Conservation (phyloP, 2,797 vertebrate genomes). For the Saguinus oedipus region DNA sequence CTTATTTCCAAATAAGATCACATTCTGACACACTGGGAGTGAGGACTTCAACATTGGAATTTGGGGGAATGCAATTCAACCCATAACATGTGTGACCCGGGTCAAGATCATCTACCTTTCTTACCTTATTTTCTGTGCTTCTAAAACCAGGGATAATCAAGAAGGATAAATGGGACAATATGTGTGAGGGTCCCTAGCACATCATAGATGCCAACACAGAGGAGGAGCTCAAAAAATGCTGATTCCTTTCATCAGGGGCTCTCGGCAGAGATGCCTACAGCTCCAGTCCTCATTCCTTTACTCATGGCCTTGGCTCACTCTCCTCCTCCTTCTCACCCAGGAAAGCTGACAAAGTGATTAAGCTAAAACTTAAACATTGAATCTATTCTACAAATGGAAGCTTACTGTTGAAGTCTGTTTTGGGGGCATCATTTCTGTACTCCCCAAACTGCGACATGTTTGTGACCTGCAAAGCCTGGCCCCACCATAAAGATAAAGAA, state of each 20-base stretch:
- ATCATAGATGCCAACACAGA: background rate
- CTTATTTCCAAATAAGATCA: background rate
- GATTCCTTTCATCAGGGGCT: background rate
- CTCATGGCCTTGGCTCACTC: too few species aligned
- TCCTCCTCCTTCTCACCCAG: background rate
- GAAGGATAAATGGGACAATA: too few species aligned
- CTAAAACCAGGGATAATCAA: background rate
- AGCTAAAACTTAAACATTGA: background rate
- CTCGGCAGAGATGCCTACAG: background rate
- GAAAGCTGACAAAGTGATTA: background rate
- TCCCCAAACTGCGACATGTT: background rate
- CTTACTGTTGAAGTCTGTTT: background rate
- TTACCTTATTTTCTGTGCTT: background rate
- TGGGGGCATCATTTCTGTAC: background rate
- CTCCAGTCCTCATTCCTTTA: background rate
- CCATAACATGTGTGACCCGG: background rate
- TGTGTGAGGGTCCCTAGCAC: too few species aligned
- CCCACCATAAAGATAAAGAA: slow-evolving; percentile 30
- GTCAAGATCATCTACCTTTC: background rate
- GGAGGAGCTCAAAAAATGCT: background rate
- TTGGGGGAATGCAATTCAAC: background rate
- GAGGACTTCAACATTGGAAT: background rate
- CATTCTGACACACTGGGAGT: background rate
- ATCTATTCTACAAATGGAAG: background rate
- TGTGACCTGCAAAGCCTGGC: background rate